Base-by-base conservation (phyloP, 2,797 vertebrate genomes). In the Acanthopagrus latus region DNA sequence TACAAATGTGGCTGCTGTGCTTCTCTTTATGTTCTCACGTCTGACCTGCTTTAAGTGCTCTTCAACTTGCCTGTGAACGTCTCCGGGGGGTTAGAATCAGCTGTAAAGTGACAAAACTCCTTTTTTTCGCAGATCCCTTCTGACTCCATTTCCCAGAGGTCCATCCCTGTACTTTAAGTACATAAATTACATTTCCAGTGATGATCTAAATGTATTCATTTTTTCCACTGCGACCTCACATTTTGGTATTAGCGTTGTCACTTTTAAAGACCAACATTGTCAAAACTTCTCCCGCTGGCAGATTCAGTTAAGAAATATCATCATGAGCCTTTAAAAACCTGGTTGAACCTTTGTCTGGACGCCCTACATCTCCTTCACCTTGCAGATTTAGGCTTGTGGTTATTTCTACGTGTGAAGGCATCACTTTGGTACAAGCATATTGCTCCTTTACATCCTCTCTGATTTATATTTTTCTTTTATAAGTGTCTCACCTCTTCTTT, bases 391-490 rank as follows among this genome's bases (percentile, higher is more conserved):
- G 46, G 14, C 2, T 17, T n/a, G 43, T 23, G 47, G 17, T 52
- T 48, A 10, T 48, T 25, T 64, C 67, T 21, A 16, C 74, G 33
- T 38, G 20, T 23, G 18, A 79, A 68, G 72, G 78, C 76, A 41
- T 76, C 65, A 70, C 87, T 92, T 87, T 88, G 86, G 90, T 89
- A 38, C 64, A 60, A 76, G 60, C 69, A 11, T 82, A 75, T 84
- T 82, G 82, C 88, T 85, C 55, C 65, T 76, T 43, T 57, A 68
- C 64, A 51, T 85, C 75, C 59, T 5, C 11, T 66, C 44, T 59
- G 54, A 58, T 58, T 71, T 1, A 4, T 18, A 10, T 7, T 27
- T 27, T 9, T 65, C 33, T 52, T 50, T 4, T 5, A 8, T 11
- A 5, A 57, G 51, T 16, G 0, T 66, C 60, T 65, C 6, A 66